Evolutionary conservation across 2,113 vertebrate species (phyloP).

Genomic region (Choloepus hoffmanni): DNA sequence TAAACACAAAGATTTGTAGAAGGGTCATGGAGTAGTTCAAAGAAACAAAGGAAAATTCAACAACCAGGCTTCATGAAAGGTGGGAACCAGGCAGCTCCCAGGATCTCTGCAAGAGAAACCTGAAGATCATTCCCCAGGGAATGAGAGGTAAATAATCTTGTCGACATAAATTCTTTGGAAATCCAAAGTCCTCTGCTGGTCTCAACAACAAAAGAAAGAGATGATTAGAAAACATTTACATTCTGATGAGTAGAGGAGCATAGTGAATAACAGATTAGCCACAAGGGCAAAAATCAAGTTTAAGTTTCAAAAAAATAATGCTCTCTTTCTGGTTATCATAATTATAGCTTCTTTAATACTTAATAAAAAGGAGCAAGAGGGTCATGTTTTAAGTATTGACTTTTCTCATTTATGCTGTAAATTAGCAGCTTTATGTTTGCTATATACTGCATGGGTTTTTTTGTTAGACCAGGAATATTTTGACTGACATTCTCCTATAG

Average conservation of each 20-base stretch:
- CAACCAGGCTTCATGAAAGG: not conserved
- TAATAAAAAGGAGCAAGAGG: not conserved
- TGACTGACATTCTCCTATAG: not conserved
- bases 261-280: not conserved
- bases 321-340: not conserved
- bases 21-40: not conserved
- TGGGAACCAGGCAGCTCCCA: not conserved
- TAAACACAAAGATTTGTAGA: not conserved
- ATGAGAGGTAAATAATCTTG: not conserved
- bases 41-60: conserved; percentile 8
- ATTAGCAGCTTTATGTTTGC: not conserved
- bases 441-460: not conserved
- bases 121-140: not conserved
- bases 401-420: not conserved
- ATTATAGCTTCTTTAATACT: not conserved
- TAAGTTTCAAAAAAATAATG: not conserved
- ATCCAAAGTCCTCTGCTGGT: not conserved
- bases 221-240: not conserved
- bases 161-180: not conserved
- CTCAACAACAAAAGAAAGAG: not conserved
- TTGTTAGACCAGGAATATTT: not conserved
- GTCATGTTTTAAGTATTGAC: not conserved
- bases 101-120: not conserved
- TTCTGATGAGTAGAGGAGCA: not conserved
- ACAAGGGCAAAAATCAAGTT: not conserved